A percentile compares a stretch with the other conserved stretches of the same genome.
phyloP scores from a whole-genome alignment of 2,113 vertebrate species.

The Elaphurus davidianus region DNA sequence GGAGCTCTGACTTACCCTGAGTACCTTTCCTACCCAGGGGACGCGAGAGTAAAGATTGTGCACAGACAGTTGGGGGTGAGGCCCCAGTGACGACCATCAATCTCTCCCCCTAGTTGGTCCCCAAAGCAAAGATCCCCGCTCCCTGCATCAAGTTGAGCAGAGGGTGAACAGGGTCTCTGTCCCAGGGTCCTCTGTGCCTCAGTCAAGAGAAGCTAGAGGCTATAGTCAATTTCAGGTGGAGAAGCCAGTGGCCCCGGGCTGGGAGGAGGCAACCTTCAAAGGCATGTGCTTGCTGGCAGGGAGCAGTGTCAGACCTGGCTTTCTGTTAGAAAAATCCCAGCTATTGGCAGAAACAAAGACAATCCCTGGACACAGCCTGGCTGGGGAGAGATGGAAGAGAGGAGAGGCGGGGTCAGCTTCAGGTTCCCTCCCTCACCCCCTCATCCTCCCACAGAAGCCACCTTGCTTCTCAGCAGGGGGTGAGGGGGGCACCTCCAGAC shows the following conservation, averaged over 20 bases:
- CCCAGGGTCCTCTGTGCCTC: not conserved
- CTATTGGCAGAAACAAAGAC: constrained; percentile 22
- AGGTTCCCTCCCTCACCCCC: not conserved
- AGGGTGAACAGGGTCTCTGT: not conserved
- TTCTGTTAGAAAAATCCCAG: constrained; percentile 47
- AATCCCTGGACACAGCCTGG: not conserved
- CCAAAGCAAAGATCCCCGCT: fast-evolving
- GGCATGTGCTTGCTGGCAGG: not conserved
- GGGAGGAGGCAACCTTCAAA: not conserved
- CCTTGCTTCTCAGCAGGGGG: not conserved
- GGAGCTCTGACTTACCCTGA: not conserved
- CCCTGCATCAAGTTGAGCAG: not conserved
- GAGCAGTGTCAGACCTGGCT: constrained; percentile 27
- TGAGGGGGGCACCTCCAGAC: not conserved
- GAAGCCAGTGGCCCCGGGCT: not conserved
- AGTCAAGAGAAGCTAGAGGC: not conserved
- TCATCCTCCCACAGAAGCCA: not conserved
- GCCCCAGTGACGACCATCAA: not conserved
- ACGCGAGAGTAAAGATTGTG: not conserved
- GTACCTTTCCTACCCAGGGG: not conserved
- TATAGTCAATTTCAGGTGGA: not conserved
- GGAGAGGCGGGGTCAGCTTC: not conserved
- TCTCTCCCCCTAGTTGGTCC: too few relatives aligned
- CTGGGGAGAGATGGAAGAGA: not conserved
- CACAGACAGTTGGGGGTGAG: not conserved